Percentiles rank a stretch among this genome's conserved stretches.
Evolutionary conservation across 2,797 vertebrate species (phyloP).

Genomic region (Gadopsis marmoratus): DNA sequence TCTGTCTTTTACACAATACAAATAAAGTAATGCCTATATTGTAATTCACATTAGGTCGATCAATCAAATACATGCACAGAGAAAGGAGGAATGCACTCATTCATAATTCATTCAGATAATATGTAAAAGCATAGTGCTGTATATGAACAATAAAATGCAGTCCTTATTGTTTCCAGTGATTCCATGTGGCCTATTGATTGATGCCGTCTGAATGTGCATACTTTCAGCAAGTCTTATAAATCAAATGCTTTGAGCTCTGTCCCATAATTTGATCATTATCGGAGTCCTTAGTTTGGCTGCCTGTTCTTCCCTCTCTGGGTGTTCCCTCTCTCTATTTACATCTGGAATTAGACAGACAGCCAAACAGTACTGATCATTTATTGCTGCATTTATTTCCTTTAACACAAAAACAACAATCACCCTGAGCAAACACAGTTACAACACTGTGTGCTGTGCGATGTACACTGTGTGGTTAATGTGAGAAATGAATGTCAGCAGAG

Average conservation of each 20-base stretch:
- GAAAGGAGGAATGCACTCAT: neutral
- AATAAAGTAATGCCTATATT: neutral
- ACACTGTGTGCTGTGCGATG: constrained; percentile 31
- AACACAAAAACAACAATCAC: constrained; percentile 51
- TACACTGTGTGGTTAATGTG: constrained; percentile 35
- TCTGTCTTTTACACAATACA: neutral
- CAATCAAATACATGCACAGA: neutral
- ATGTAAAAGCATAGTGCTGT: neutral
- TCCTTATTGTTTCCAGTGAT: neutral
- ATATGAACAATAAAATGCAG: neutral
- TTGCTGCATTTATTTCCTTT: constrained; percentile 17
- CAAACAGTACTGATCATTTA: constrained; percentile 37
- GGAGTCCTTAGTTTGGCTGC: neutral
- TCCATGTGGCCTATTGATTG: neutral
- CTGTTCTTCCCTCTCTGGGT: constrained; percentile 1
- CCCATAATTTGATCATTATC: neutral
- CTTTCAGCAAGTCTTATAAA: neutral
- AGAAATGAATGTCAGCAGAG: constrained; percentile 48
- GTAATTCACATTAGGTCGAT: neutral
- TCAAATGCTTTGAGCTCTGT: neutral
- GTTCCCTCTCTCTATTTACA: constrained; percentile 45
- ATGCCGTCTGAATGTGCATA: neutral
- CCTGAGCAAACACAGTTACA: constrained; percentile 34
- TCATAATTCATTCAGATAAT: neutral
- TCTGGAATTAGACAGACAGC: constrained; percentile 27